A percentile compares a stretch with the other conserved stretches of the same genome.
These are phyloP conservation scores for Aeoliscus strigatus DNA, from an alignment of 2,797 vertebrate species.

Conservation along the genomic window DNA sequence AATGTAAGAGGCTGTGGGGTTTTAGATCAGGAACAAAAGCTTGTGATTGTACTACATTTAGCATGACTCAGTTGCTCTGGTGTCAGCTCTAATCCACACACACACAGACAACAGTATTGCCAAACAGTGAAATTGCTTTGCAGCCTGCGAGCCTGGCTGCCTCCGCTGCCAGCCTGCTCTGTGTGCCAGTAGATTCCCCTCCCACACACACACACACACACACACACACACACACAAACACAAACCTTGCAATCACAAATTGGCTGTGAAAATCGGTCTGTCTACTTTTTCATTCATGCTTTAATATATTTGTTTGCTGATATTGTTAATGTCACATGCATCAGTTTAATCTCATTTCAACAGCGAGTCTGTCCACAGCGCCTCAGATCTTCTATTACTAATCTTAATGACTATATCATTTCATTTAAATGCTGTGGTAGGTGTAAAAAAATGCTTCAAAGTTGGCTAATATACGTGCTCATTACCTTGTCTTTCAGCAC, in stretches of 20 bases:
- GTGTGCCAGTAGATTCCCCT: constrained; percentile 61
- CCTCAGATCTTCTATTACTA: constrained; percentile 57
- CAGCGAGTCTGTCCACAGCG: constrained; percentile 51
- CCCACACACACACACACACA: constrained; percentile 17
- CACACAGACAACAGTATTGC: constrained; percentile 72
- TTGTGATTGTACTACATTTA: constrained; percentile 73
- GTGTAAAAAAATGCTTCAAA: constrained; percentile 38
- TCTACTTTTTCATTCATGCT: constrained; percentile 73
- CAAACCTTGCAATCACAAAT: constrained; percentile 67
- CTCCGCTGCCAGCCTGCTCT: constrained; percentile 64
- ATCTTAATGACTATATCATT: constrained; percentile 53
- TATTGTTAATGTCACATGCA: constrained; percentile 71
- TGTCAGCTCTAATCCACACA: constrained; percentile 76
- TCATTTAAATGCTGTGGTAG: constrained; percentile 32
- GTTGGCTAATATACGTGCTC: constrained; percentile 42
- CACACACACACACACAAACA: constrained; percentile 18
- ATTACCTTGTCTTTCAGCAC: constrained; percentile 38
- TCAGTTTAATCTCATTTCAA: constrained; percentile 61
- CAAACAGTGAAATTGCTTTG: constrained; percentile 77
- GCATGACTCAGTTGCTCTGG: constrained; percentile 73
- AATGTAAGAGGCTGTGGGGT: constrained; percentile 50
- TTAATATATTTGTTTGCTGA: constrained; percentile 71
- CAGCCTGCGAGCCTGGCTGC: constrained; percentile 68
- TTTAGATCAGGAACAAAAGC: constrained; percentile 72
- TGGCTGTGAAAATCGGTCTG: constrained; percentile 76